phyloP scores from a whole-genome alignment of 2,113 vertebrate genomes.

The Phylloscopus trochiloides region DNA sequence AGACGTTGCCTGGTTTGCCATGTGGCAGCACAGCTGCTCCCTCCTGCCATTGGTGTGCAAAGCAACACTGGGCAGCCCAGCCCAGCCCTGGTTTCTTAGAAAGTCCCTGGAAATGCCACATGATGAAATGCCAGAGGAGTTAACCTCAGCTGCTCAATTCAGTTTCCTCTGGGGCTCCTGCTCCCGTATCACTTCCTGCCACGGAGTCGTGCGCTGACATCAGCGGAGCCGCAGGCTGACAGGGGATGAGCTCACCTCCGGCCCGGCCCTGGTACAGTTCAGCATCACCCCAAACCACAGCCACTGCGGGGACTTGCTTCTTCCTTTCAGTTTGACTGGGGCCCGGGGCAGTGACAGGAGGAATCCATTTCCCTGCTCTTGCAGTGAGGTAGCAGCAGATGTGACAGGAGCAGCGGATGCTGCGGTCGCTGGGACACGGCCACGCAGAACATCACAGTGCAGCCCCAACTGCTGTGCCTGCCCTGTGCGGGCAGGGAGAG shows the following conservation, averaged over 20 bases:
- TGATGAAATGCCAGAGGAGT: not conserved
- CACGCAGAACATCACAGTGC: fast-evolving
- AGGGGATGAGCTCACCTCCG: slow-evolving; percentile 13
- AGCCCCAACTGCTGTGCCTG: not conserved
- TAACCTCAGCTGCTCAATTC: slow-evolving; percentile 26
- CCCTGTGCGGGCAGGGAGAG: fast-evolving
- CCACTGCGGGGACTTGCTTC: not conserved
- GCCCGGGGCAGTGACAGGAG: not conserved
- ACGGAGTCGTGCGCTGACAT: not conserved
- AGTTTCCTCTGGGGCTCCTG: slow-evolving; percentile 23
- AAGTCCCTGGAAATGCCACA: slow-evolving; percentile 30
- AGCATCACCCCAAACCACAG: slow-evolving; percentile 18
- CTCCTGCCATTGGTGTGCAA: not conserved
- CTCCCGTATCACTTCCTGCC: slow-evolving; percentile 48
- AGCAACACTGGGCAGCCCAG: not conserved
- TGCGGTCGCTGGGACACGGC: not conserved
- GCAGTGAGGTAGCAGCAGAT: not conserved
- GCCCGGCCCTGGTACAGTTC: not conserved
- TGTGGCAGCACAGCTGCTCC: not conserved
- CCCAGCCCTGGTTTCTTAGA: slow-evolving; percentile 20
- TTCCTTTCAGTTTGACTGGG: not conserved
- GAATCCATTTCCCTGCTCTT: not conserved
- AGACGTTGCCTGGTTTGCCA: not conserved
- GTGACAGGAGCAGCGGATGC: not conserved
- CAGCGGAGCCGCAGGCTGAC: slow-evolving; percentile 15